A percentile compares a stretch with the other conserved stretches of the same genome.
Evolutionary conservation across 2,113 vertebrate genomes (phyloP).

Genomic region (Pachycephala philippinensis): DNA sequence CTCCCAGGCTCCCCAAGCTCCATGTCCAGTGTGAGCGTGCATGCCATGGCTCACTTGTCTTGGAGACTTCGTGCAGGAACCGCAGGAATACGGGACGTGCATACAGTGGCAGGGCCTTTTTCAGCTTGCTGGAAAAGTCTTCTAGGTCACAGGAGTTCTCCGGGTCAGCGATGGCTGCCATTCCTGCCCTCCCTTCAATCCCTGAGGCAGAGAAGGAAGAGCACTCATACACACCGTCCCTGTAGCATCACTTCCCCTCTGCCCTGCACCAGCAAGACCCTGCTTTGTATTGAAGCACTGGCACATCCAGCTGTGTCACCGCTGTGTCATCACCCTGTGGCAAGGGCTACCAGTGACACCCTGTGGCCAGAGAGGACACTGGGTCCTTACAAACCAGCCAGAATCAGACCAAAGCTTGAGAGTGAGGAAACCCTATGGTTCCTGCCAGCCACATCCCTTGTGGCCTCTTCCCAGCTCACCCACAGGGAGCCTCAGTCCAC

Average conservation of each 20-base stretch:
- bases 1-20: not conserved
- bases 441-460: not conserved
- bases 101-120: constrained; percentile 86
- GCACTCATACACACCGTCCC: not conserved
- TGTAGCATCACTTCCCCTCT: not conserved
- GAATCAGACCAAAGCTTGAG: not conserved
- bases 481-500: not conserved
- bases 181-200: constrained; percentile 92
- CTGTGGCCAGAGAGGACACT: not conserved
- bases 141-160: constrained; percentile 78
- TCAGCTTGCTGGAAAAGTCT: constrained; percentile 80
- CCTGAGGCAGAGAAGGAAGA: constrained; percentile 69
- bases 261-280: not conserved
- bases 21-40: fast-evolving
- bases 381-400: not conserved
- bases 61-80: constrained; percentile 86
- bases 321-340: not conserved
- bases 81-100: constrained; percentile 90
- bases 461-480: not conserved
- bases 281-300: fast-evolving
- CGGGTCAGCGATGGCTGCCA: constrained; percentile 90
- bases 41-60: constrained; percentile 77
- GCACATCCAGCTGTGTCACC: not conserved
- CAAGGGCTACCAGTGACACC: not conserved
- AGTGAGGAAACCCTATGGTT: not conserved